Evolutionary conservation across 2,797 vertebrate genomes (phyloP).

Genomic region (Sylvilagus floridanus): DNA sequence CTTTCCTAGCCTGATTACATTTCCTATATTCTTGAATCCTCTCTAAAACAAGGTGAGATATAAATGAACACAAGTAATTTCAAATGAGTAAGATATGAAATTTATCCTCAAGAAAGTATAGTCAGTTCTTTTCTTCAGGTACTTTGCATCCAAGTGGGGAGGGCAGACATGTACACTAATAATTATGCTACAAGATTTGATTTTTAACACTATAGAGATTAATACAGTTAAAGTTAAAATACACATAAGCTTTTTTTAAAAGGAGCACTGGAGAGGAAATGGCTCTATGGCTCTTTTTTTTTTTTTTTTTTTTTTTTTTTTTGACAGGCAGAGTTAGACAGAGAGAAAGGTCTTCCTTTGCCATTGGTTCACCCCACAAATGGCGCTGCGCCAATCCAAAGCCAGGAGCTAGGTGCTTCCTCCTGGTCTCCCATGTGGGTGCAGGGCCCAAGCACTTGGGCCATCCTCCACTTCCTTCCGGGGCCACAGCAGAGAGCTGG

Average conservation of each 20-base stretch:
- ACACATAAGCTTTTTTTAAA: background rate
- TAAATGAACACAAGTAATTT: slow-evolving; percentile 12
- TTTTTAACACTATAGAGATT: background rate
- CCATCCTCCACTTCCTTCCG: no score
- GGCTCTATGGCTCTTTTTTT: background rate
- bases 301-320: background rate
- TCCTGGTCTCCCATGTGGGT: no score
- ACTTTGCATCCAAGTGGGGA: background rate
- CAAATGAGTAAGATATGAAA: background rate
- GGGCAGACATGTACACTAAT: background rate
- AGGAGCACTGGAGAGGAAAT: background rate
- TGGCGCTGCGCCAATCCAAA: no score
- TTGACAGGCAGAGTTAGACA: background rate
- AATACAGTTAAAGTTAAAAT: slow-evolving; percentile 20
- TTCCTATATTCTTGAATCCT: background rate
- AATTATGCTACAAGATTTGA: background rate
- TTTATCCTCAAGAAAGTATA: background rate
- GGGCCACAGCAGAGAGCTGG: no score
- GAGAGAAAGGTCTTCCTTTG: no score
- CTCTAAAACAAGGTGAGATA: slow-evolving; percentile 32
- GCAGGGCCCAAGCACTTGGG: no score
- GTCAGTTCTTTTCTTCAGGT: background rate
- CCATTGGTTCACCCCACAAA: no score
- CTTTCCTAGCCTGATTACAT: background rate
- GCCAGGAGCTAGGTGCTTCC: no score